Evolutionary conservation across 2,888 invertebrate species (phyloP).

Genomic region (Augochlorella aurata): DNA sequence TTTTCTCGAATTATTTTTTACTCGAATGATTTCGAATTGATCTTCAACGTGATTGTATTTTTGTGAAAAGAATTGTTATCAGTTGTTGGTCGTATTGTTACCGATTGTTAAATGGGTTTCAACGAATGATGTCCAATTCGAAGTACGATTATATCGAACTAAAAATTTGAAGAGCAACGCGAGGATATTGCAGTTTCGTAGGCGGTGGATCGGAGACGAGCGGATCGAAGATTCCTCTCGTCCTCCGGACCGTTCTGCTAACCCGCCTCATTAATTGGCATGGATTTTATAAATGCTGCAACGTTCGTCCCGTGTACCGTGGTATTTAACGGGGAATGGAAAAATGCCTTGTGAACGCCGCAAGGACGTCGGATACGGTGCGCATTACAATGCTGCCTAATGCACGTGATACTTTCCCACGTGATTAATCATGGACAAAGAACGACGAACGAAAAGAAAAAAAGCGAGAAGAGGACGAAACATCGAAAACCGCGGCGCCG

Average conservation of each 20-base stretch:
- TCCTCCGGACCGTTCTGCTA: conserved; percentile 30
- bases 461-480: background rate
- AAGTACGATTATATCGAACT: too few relatives aligned
- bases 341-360: conserved; percentile 56
- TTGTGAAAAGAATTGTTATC: too few relatives aligned
- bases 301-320: conserved; percentile 33
- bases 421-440: conserved; percentile 48
- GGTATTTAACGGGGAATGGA: conserved; percentile 52
- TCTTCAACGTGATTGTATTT: too few relatives aligned
- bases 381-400: conserved; percentile 54
- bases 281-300: conserved; percentile 33
- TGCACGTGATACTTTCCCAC: conserved; percentile 59
- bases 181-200: background rate
- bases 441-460: conserved; percentile 15
- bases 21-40: too few relatives aligned
- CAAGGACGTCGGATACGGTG: conserved; percentile 57
- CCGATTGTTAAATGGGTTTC: too few relatives aligned
- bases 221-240: background rate
- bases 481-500: background rate
- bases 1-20: too few relatives aligned
- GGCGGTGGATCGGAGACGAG: background rate
- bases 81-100: too few relatives aligned
- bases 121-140: too few relatives aligned
- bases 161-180: background rate
- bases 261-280: conserved; percentile 36